These are phyloP conservation scores for Gadus macrocephalus DNA, from an alignment of 2,113 vertebrate genomes.

Conservation along the genomic window DNA sequence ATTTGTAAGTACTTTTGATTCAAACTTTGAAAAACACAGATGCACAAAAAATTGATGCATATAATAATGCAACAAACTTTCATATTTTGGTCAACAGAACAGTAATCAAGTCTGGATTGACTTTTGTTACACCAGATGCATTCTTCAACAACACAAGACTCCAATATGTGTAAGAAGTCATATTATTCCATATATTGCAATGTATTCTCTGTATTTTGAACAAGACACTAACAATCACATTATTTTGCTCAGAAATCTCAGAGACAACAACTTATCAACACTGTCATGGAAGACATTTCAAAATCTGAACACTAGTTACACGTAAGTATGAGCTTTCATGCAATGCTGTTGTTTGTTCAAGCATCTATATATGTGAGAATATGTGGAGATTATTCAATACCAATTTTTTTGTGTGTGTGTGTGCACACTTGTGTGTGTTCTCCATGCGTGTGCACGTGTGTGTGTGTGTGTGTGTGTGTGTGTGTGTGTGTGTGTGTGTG, in stretches of 20 bases:
- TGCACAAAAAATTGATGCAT: background rate
- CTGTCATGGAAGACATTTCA: slow-evolving; percentile 90
- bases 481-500: no score
- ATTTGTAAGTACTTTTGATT: slow-evolving; percentile 84
- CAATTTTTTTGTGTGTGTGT: background rate
- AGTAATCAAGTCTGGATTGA: slow-evolving; percentile 85
- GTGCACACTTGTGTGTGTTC: no score
- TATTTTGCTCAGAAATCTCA: slow-evolving; percentile 79
- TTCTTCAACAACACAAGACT: slow-evolving; percentile 90
- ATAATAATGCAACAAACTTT: background rate
- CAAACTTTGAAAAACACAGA: background rate
- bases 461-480: no score
- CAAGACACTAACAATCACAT: background rate
- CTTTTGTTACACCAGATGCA: slow-evolving; percentile 82
- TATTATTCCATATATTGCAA: background rate
- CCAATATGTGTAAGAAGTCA: slow-evolving; percentile 86
- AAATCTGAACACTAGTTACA: slow-evolving; percentile 80
- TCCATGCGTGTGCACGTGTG: no score
- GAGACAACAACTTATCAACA: slow-evolving; percentile 88
- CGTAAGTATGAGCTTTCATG: slow-evolving; percentile 76
- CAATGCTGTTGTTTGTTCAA: background rate
- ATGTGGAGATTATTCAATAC: background rate
- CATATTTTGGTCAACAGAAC: slow-evolving; percentile 74
- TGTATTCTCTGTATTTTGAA: background rate
- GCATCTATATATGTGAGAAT: background rate